Conservation (phyloP, 1,140 invertebrate genomes). For the Scylla paramamosain region DNA sequence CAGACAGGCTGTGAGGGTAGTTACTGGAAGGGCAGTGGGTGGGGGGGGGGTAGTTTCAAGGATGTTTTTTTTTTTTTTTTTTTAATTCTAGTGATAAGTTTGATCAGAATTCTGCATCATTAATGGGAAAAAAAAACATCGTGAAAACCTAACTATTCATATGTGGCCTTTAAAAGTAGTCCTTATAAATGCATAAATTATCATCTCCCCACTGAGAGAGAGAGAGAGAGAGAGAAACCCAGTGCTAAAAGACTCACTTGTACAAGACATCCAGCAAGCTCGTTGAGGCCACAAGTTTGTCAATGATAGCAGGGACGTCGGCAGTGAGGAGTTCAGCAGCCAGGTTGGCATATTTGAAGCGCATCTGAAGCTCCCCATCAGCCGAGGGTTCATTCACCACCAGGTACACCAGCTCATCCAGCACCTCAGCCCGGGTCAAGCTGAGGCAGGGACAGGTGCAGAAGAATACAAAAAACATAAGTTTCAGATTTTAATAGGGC, state of each 20-base stretch:
- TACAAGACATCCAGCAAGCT: slow-evolving; percentile 91
- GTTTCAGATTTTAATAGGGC: slow-evolving; percentile 29
- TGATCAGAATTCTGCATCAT: too few species aligned
- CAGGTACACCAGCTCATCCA: slow-evolving; percentile 91
- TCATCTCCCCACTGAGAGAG: too few species aligned
- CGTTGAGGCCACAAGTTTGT: slow-evolving; percentile 90
- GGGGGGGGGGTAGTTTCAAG: too few species aligned
- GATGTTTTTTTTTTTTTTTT: too few species aligned
- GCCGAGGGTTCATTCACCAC: slow-evolving; percentile 91
- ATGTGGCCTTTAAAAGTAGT: too few species aligned
- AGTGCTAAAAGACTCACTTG: slow-evolving; percentile 75
- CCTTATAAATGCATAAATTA: too few species aligned
- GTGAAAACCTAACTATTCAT: too few species aligned
- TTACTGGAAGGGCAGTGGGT: too few species aligned
- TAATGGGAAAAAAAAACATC: too few species aligned
- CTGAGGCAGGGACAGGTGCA: slow-evolving; percentile 83
- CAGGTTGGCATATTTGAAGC: slow-evolving; percentile 95
- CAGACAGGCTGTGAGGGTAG: too few species aligned
- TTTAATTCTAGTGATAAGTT: too few species aligned
- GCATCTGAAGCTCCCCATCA: slow-evolving; percentile 87
- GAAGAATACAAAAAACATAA: slow-evolving; percentile 53
- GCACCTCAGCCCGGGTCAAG: slow-evolving; percentile 89
- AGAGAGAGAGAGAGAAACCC: too few species aligned
- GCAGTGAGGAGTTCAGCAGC: slow-evolving; percentile 96
- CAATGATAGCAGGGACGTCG: slow-evolving; percentile 91